Evolutionary conservation across 2,888 invertebrate species (phyloP).

Genomic region (Bhutanitis thaidina): DNA sequence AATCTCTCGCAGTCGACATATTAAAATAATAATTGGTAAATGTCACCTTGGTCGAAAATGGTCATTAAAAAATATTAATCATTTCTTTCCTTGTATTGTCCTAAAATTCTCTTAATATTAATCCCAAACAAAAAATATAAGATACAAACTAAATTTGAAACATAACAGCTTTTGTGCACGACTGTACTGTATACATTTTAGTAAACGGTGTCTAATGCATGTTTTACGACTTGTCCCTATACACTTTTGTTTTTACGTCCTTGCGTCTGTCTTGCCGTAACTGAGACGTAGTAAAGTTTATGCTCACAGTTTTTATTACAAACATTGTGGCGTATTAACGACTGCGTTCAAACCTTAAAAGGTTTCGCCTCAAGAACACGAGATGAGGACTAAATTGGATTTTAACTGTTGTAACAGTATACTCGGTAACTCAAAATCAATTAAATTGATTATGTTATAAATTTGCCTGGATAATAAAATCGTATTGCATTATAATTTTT

Average conservation of each 20-base stretch:
- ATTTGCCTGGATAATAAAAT: not conserved
- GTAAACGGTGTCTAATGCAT: conserved; percentile 41
- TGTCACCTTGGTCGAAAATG: too few species aligned
- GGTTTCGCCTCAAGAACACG: conserved; percentile 9
- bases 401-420: conserved; percentile 2
- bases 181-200: conserved; percentile 35
- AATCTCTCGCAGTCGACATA: too few species aligned
- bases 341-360: conserved; percentile 21
- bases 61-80: too few species aligned
- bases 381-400: conserved; percentile 9
- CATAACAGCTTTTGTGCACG: conserved; percentile 7
- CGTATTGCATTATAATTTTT: too few species aligned
- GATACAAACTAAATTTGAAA: too few species aligned
- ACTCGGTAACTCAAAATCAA: not conserved
- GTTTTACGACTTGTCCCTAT: conserved; percentile 42
- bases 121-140: too few species aligned
- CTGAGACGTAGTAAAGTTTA: conserved; percentile 36
- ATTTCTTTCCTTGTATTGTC: too few species aligned
- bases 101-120: too few species aligned
- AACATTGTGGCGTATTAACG: conserved; percentile 17
- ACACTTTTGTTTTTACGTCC: conserved; percentile 41
- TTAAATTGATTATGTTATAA: conserved; percentile 4
- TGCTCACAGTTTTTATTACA: conserved; percentile 31
- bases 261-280: conserved; percentile 32
- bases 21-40: too few species aligned